These are phyloP conservation scores for Drosophila equinoxialis DNA, from an alignment of 1,140 invertebrate genomes.

Conservation along the genomic window DNA sequence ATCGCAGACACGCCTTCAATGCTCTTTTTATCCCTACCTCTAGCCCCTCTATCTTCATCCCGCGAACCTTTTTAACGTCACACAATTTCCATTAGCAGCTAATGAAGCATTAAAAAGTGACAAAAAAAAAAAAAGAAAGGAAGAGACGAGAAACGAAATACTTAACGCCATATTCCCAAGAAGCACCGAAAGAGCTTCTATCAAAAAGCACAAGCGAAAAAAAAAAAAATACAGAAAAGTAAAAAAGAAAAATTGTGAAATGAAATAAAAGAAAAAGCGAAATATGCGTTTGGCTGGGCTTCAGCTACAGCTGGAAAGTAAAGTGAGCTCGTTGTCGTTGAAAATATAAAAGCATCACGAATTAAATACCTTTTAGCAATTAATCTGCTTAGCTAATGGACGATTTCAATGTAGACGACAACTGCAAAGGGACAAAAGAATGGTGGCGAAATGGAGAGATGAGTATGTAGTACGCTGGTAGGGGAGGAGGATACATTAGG, in stretches of 20 bases:
- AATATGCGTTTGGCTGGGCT: conserved; percentile 50
- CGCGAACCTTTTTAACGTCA: conserved; percentile 40
- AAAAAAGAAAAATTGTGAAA: conserved; percentile 50
- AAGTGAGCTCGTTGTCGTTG: conserved; percentile 39
- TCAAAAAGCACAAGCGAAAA: conserved; percentile 61
- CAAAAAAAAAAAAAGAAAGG: conserved; percentile 43
- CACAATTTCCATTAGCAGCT: conserved; percentile 76
- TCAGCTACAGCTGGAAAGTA: conserved; percentile 11
- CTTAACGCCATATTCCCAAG: conserved; percentile 73
- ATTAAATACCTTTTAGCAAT: conserved; percentile 81
- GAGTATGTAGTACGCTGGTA: not conserved
- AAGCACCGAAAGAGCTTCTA: conserved; percentile 45
- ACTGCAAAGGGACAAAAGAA: conserved; percentile 23
- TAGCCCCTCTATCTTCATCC: not conserved
- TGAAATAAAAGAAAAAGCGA: conserved; percentile 52
- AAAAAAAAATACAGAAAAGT: conserved; percentile 23
- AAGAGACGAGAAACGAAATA: conserved; percentile 33
- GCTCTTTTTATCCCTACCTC: conserved; percentile 16
- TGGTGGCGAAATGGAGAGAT: not conserved
- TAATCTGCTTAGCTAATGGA: conserved; percentile 81
- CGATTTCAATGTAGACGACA: conserved; percentile 72
- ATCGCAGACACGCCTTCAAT: conserved; percentile 24
- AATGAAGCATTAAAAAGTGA: conserved; percentile 79
- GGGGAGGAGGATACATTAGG: conserved; percentile 57
- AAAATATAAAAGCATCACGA: conserved; percentile 79